Conservation (phyloP, 1,140 invertebrate species). For the Macrobrachium rosenbergii region DNA sequence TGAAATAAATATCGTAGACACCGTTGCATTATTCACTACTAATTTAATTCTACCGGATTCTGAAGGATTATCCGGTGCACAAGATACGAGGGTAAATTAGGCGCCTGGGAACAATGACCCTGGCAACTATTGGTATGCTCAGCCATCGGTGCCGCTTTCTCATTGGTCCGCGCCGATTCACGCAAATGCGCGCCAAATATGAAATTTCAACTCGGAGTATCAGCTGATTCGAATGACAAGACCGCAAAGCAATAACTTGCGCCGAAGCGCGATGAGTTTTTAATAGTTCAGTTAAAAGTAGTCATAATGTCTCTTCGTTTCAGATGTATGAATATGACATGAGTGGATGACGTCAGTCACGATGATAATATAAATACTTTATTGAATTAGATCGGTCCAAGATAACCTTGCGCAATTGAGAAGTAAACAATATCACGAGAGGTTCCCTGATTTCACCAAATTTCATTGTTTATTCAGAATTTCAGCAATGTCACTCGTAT, state of each 20-base stretch:
- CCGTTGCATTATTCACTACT: background rate
- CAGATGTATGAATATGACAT: no score
- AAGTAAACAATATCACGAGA: no score
- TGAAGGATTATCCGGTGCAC: background rate
- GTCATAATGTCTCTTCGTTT: no score
- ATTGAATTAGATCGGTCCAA: no score
- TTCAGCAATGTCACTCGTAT: no score
- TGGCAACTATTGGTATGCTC: constrained; percentile 44
- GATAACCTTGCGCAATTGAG: no score
- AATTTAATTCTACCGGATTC: constrained; percentile 45
- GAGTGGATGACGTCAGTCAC: no score
- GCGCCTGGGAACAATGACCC: constrained; percentile 59
- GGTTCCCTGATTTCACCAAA: no score
- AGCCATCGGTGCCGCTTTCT: background rate
- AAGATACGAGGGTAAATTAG: constrained; percentile 28
- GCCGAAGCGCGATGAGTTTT: no score
- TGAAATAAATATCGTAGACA: background rate
- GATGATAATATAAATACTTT: no score
- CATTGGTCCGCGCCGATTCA: constrained; percentile 21
- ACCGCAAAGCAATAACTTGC: background rate
- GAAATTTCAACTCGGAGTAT: constrained; percentile 19
- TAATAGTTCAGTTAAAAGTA: no score
- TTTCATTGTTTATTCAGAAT: no score
- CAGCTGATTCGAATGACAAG: constrained; percentile 43
- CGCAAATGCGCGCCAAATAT: constrained; percentile 53